Evolutionary conservation across 1,140 invertebrate genomes (phyloP).

Genomic region (Cryptotermes secundus): DNA sequence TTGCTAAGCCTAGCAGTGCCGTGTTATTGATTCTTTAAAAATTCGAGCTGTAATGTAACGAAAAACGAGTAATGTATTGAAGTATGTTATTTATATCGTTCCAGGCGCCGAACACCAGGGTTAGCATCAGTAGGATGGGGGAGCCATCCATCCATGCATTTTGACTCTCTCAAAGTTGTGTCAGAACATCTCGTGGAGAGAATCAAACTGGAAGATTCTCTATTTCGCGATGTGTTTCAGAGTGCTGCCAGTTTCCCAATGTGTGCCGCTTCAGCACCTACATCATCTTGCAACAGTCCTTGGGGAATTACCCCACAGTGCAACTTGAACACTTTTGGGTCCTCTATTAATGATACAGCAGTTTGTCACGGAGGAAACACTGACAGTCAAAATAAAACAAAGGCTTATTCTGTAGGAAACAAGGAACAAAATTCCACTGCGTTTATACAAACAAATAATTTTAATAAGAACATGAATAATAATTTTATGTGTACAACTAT

Average conservation of each 20-base stretch:
- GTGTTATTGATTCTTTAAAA: constrained; percentile 31
- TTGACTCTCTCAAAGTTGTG: constrained; percentile 37
- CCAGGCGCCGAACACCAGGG: constrained; percentile 22
- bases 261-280: constrained; percentile 23
- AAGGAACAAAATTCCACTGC: not conserved
- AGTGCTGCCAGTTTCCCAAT: constrained; percentile 32
- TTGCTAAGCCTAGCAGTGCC: not conserved
- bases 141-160: constrained; percentile 31
- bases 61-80: not conserved
- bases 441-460: constrained; percentile 27
- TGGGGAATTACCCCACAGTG: constrained; percentile 27
- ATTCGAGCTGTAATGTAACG: not conserved
- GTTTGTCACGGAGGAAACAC: not conserved
- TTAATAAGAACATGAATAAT: constrained; percentile 34
- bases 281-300: constrained; percentile 24
- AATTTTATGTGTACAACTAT: constrained; percentile 38
- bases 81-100: constrained; percentile 10
- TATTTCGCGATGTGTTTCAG: constrained; percentile 33
- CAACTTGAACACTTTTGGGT: constrained; percentile 24
- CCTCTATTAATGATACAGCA: constrained; percentile 26
- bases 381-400: not conserved
- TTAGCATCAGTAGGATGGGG: constrained; percentile 27
- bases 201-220: constrained; percentile 36
- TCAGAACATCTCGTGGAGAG: constrained; percentile 37
- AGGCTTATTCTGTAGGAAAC: not conserved